These are phyloP conservation scores for Mionectes olivaceus DNA, from an alignment of 2,797 vertebrate species.

Conservation along the genomic window DNA sequence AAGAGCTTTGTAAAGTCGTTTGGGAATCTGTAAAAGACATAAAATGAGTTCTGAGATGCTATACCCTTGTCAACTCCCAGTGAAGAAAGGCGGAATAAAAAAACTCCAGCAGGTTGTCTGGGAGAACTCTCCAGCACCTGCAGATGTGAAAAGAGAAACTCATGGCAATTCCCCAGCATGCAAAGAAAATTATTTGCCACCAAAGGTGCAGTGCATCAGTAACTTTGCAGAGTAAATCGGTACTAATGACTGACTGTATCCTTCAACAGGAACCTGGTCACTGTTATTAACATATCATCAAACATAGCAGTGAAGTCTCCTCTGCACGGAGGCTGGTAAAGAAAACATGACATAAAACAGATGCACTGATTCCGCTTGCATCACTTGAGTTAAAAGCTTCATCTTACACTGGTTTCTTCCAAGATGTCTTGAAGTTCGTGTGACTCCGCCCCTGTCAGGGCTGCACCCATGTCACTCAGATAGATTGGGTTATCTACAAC, in stretches of 20 bases:
- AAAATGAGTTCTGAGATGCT: background rate
- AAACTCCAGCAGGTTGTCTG: background rate
- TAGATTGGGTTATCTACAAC: conserved; percentile 99
- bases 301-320: background rate
- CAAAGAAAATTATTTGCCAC: background rate
- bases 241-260: background rate
- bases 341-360: background rate
- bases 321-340: background rate
- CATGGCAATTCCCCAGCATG: accelerated
- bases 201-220: background rate
- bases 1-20: conserved; percentile 95
- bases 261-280: background rate
- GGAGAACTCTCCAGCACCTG: background rate
- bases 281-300: background rate
- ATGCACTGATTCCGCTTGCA: background rate
- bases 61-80: background rate
- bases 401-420: conserved; percentile 92
- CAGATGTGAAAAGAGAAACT: background rate
- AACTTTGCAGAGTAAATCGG: background rate
- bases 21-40: conserved; percentile 86
- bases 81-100: background rate
- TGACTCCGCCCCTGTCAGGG: conserved; percentile 94
- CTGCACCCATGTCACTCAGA: conserved; percentile 97
- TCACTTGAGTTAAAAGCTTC: background rate
- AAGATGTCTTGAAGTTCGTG: conserved; percentile 94